A percentile compares a stretch with the other conserved stretches of the same genome.
phyloP scores from a whole-genome alignment of 2,797 vertebrate genomes.

The Tragelaphus oryx region DNA sequence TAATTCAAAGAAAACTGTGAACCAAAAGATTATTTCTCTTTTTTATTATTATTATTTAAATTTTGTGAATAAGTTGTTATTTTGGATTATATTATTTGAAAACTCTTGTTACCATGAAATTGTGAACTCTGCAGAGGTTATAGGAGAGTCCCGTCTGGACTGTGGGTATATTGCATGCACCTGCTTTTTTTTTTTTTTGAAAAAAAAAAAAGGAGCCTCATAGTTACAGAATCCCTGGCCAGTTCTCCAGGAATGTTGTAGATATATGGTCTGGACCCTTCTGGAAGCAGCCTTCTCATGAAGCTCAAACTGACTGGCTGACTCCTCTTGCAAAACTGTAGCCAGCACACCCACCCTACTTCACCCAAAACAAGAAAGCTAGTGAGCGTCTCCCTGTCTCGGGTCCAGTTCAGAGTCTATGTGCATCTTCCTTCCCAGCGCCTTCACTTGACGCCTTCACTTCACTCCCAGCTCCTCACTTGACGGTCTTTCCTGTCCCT shows the following conservation, averaged over 20 bases:
- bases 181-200: background rate
- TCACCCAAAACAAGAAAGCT: background rate
- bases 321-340: background rate
- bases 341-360: background rate
- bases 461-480: background rate
- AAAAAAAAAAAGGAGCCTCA: background rate
- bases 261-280: background rate
- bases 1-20: background rate
- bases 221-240: background rate
- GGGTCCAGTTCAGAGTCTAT: background rate
- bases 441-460: background rate
- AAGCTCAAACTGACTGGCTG: background rate
- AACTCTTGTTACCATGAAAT: background rate
- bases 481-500: background rate
- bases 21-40: background rate
- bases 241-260: background rate
- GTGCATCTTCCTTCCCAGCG: background rate
- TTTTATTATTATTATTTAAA: background rate
- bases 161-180: background rate
- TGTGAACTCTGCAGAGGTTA: background rate
- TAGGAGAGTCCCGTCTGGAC: background rate
- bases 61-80: background rate
- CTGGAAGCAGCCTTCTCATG: background rate
- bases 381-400: background rate
- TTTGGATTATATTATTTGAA: background rate